Conservation (phyloP, 2,113 vertebrate genomes). For the Triplophysa rosa region DNA sequence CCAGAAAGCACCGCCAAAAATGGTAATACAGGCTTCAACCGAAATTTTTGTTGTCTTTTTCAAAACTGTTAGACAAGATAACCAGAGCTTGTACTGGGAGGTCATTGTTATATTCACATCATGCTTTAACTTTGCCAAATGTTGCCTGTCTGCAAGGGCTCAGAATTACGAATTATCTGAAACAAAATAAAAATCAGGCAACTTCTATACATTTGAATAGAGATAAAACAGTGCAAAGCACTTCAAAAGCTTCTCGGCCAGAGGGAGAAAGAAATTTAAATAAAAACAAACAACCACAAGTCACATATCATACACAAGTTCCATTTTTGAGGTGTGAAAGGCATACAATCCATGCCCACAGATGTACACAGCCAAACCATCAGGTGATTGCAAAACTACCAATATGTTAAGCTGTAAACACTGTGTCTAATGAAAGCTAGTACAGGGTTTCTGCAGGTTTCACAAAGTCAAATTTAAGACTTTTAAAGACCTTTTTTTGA, state of each 20-base stretch:
- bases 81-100: slow-evolving; percentile 36
- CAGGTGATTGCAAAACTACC: slow-evolving; percentile 5
- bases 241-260: slow-evolving; percentile 9
- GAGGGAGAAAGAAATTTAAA: slow-evolving; percentile 25
- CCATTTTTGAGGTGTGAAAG: slow-evolving; percentile 30
- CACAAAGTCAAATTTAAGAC: no score
- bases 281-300: slow-evolving; percentile 15
- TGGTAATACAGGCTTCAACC: slow-evolving; percentile 67
- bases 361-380: slow-evolving; percentile 19
- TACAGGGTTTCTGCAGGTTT: no score
- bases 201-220: slow-evolving; percentile 60
- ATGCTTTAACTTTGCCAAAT: slow-evolving; percentile 92
- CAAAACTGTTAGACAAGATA: slow-evolving; percentile 31
- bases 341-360: slow-evolving; percentile 16
- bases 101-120: slow-evolving; percentile 63
- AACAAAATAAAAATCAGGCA: slow-evolving; percentile 66
- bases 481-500: no score
- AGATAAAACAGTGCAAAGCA: slow-evolving; percentile 38
- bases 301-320: slow-evolving; percentile 36
- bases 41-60: not conserved
- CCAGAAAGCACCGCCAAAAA: slow-evolving; percentile 72
- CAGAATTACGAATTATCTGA: slow-evolving; percentile 67
- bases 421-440: slow-evolving; percentile 4
- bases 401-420: slow-evolving; percentile 29
- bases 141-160: slow-evolving; percentile 97